A percentile compares a stretch with the other conserved stretches of the same genome.
These are phyloP conservation scores for Capromys pilorides DNA, from an alignment of 2,797 vertebrate genomes.

Conservation along the genomic window DNA sequence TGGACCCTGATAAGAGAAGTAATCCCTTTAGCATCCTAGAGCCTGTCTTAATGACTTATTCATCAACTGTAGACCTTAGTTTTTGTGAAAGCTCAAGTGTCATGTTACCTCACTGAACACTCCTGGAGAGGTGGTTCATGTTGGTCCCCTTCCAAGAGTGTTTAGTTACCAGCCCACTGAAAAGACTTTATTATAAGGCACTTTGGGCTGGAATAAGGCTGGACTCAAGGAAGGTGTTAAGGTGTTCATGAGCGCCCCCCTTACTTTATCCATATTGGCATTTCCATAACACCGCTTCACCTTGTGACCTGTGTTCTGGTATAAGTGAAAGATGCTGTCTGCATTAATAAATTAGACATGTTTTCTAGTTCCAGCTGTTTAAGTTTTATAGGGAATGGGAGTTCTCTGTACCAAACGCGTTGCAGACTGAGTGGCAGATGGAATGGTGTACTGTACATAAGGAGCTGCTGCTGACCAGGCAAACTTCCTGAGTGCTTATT, in stretches of 20 bases:
- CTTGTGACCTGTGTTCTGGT: neutral
- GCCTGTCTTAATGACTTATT: conserved; percentile 68
- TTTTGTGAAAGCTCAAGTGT: conserved; percentile 64
- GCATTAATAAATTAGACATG: conserved; percentile 39
- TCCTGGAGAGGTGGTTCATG: conserved; percentile 54
- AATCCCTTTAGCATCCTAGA: conserved; percentile 61
- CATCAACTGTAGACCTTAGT: conserved; percentile 61
- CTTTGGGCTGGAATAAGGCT: conserved; percentile 31
- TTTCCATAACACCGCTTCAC: conserved; percentile 16
- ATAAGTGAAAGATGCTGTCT: conserved; percentile 44
- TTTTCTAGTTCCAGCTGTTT: neutral
- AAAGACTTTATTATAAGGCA: conserved; percentile 53
- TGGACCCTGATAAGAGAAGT: conserved; percentile 69
- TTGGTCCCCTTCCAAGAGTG: conserved; percentile 65
- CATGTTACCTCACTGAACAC: conserved; percentile 51
- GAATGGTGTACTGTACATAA: neutral
- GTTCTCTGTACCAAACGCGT: neutral
- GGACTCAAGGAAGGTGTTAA: conserved; percentile 30
- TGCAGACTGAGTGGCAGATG: neutral
- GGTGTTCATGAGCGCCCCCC: neutral
- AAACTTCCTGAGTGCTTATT: neutral
- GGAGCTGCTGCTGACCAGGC: neutral
- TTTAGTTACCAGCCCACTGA: conserved; percentile 61
- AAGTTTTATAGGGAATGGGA: neutral
- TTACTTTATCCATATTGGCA: neutral